Base-by-base conservation (phyloP, 2,797 vertebrate species). In the Pygocentrus nattereri region DNA sequence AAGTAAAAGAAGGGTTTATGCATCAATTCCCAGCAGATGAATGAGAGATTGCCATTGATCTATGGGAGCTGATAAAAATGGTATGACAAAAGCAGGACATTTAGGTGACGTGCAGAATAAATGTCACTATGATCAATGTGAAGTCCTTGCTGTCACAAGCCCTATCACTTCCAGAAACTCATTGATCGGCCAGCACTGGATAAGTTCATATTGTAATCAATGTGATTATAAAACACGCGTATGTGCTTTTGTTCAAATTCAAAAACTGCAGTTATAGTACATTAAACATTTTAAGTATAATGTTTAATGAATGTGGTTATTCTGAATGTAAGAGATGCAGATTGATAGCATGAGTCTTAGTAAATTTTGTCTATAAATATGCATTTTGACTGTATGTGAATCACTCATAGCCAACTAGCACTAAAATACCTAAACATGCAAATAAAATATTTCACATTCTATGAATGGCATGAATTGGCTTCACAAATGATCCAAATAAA, bases 51-150 rank as follows among this genome's bases (percentile, higher is more conserved):
- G 84, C 82, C 86, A 93, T 91, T 87, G 93, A 93, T 93, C 89
- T 86, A 83, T 89, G 82, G 85, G 88, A 90, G 92, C 93, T 94
- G 92, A 93, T 88, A 92, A 93, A 72, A 95, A 95, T 92, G 91
- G 92, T 96, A 93, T 92, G 92, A 95, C 92, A 90, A 90, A 91
- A 90, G 89, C 91, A 94, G 92, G 93, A 93, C 93, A 94, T 96
- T 96, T 95, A 93, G 93, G 93, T 94, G 93, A 94, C 92, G 94
- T 89, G 92, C 92, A 95, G 94, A 94, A 96, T 95, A 96, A 98
- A 97, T 96, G 95, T 95, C 96, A 96, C 92, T 78, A 85, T 94
- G 95, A 97, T 97, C 96, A 96, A 96, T 97, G 94, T 88, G 86
- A 92, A 94, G 92, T 93, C 89, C 94, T 94, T 95, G 92, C 91